phyloP scores from a whole-genome alignment of 2,797 vertebrate genomes.

The Diceros bicornis region DNA sequence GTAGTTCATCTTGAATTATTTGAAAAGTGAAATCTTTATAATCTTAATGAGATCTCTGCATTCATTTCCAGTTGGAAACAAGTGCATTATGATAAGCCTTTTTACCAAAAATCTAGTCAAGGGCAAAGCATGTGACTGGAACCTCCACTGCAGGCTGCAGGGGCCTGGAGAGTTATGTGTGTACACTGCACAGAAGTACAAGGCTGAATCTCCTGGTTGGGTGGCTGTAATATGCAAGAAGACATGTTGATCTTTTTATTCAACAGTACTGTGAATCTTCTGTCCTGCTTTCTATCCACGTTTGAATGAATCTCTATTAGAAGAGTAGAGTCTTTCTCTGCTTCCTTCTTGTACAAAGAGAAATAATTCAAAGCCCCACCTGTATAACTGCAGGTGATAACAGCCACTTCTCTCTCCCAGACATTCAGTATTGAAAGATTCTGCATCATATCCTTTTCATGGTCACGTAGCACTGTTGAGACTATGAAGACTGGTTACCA shows the following conservation, averaged over 20 bases:
- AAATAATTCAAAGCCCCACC: too few relatives aligned
- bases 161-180: not conserved
- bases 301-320: too few relatives aligned
- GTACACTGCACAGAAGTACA: not conserved
- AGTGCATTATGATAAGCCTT: not conserved
- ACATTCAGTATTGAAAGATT: not conserved
- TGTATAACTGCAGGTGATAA: too few relatives aligned
- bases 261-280: too few relatives aligned
- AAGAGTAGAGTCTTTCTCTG: too few relatives aligned
- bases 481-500: not conserved
- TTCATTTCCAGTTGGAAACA: not conserved
- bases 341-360: too few relatives aligned
- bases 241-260: too few relatives aligned
- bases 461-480: conserved; percentile 41
- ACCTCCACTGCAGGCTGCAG: not conserved
- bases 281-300: too few relatives aligned
- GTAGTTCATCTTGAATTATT: not conserved
- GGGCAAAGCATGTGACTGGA: not conserved
- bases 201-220: too few relatives aligned
- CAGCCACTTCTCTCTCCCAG: not conserved
- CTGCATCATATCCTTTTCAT: conserved; percentile 37
- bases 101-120: not conserved
- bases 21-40: not conserved
- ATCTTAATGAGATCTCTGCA: not conserved
- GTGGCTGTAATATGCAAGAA: too few relatives aligned